phyloP scores from a whole-genome alignment of 2,888 invertebrate genomes.

The Petrolisthes manimaculis region DNA sequence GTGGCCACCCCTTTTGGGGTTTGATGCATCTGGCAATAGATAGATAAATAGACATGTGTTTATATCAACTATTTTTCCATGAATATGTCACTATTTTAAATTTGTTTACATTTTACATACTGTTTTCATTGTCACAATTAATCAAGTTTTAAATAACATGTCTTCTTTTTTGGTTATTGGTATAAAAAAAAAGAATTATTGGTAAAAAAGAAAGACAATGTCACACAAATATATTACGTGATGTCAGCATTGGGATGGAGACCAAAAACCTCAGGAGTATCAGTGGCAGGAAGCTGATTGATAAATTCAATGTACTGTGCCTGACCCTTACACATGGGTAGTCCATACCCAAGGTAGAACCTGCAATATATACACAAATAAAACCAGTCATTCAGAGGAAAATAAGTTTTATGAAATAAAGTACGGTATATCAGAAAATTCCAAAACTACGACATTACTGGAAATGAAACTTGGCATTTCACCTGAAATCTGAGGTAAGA shows the following conservation, averaged over 20 bases:
- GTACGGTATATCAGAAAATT: background rate
- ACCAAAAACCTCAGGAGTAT: conserved; percentile 97
- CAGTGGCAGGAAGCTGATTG: conserved; percentile 84
- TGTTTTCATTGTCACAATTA: too few species aligned
- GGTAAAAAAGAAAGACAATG: background rate
- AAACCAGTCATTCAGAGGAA: background rate
- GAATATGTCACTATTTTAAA: background rate
- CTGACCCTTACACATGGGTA: conserved; percentile 80
- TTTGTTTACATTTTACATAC: background rate
- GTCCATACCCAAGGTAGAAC: conserved; percentile 93
- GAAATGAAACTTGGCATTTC: background rate
- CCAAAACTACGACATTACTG: background rate
- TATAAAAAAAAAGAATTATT: too few species aligned
- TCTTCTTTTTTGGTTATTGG: too few species aligned
- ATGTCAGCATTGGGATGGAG: conserved; percentile 96
- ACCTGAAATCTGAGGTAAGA: conserved; percentile 83
- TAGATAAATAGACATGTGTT: too few species aligned
- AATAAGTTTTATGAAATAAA: background rate
- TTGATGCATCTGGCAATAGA: too few species aligned
- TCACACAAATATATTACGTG: conserved; percentile 75
- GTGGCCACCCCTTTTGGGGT: too few species aligned
- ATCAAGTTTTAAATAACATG: too few species aligned
- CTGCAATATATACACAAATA: conserved; percentile 69
- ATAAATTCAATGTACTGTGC: conserved; percentile 81
- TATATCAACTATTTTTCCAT: background rate